These are phyloP conservation scores for Morpho helenor DNA, from an alignment of 2,888 invertebrate genomes.

Conservation along the genomic window DNA sequence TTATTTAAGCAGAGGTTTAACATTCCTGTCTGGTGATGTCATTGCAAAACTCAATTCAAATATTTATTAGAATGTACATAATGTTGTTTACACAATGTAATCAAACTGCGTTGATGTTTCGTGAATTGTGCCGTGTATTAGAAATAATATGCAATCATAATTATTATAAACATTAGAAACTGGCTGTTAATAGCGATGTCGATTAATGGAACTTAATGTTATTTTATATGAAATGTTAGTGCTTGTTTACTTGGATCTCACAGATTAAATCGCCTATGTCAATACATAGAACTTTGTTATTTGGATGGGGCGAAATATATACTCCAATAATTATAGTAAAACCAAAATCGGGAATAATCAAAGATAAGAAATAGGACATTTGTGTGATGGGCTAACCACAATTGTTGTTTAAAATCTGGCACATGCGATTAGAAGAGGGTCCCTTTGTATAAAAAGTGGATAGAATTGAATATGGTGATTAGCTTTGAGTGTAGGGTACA, in stretches of 20 bases:
- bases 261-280: too few species aligned
- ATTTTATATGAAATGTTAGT: too few species aligned
- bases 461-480: conserved; percentile 72
- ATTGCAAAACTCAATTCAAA: conserved; percentile 18
- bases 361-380: conserved; percentile 14
- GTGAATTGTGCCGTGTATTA: neutral
- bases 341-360: too few species aligned
- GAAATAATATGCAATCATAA: neutral
- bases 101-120: neutral
- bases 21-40: conserved; percentile 24
- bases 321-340: too few species aligned
- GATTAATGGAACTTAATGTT: neutral
- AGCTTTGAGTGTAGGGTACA: conserved; percentile 37
- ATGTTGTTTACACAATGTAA: conserved; percentile 11
- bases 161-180: neutral
- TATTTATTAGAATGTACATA: conserved; percentile 10
- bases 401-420: conserved; percentile 45
- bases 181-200: neutral
- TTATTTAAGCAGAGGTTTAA: conserved; percentile 15
- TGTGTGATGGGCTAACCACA: conserved; percentile 26
- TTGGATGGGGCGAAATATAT: too few species aligned
- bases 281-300: too few species aligned
- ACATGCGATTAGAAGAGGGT: conserved; percentile 56
- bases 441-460: conserved; percentile 62
- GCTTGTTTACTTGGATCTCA: too few species aligned